Base-by-base conservation (phyloP, 2,888 invertebrate species). In the Ophioninae sp. region DNA sequence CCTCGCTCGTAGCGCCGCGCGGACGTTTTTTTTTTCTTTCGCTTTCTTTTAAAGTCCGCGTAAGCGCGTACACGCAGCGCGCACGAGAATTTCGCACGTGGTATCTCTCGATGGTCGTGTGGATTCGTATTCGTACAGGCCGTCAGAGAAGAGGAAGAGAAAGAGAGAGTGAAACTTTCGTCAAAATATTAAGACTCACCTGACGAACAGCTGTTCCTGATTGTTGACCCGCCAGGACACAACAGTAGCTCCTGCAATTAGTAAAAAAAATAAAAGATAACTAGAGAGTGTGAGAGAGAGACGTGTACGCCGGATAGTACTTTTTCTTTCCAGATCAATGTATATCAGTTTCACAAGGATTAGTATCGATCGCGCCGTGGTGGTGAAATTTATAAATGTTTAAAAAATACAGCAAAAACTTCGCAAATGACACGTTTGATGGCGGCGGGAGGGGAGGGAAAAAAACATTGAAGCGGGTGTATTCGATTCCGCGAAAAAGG, bases 221-320 rank as follows among this genome's bases (percentile, higher is more conserved):
- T 98, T 98, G 94, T 98, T 97, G 85, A 98, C 98, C 90, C 98
- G 95, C 98, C 98, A 99, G 92, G 98, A 98, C 87, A 98, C 98
- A 87, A 99, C 97, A 80, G 98, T 99, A 87, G 98, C 98, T 93
- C 98, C 98, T 98, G 93, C 69, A 39, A 65, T 61, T 20, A 21
- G 62, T 37, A 82, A 39, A 72, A 61, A 77, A 67, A 77, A 61
- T 30, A 39, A 17, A 50, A 17, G 3, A 10, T 50, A 50, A 17
- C 50, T 50, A 50, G 50, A 50, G 50, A 30, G 30, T 2, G 30
- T 2, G 30, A 30, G 3, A 30, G 30, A 30, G 30, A 50, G 13
- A 17, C 50, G 50, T 50, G 50, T 50, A 13, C 17, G 50, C 13
- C 3, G 30, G 17, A 44, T 44, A 10, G 17, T 17, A 50, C 17